Conservation (phyloP, 2,113 vertebrate species). For the Pterocles orientalis region DNA sequence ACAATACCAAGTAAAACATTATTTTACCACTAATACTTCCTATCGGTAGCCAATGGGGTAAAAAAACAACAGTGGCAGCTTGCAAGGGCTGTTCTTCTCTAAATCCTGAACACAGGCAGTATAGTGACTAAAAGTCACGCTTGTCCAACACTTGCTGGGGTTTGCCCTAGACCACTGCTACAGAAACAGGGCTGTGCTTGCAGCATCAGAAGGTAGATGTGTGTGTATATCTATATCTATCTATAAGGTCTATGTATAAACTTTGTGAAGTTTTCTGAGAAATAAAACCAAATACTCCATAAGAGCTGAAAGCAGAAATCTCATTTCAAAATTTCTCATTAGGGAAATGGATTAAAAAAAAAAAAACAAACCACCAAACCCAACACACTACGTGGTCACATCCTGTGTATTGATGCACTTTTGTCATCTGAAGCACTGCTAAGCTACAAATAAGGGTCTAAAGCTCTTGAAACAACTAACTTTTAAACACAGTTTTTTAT, state of each 20-base stretch:
- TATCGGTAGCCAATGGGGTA: neutral
- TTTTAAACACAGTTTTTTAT: neutral
- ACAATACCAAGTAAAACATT: neutral
- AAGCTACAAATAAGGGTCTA: neutral
- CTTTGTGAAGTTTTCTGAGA: neutral
- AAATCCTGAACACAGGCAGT: neutral
- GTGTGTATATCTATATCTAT: too few relatives aligned
- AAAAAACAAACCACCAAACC: too few relatives aligned
- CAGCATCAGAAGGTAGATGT: neutral
- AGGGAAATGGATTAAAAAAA: neutral
- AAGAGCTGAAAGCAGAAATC: neutral
- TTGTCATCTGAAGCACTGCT: neutral
- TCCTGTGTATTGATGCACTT: neutral
- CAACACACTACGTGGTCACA: neutral
- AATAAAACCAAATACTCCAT: neutral
- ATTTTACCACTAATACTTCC: neutral
- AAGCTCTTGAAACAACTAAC: neutral
- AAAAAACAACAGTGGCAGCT: neutral
- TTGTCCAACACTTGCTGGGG: neutral
- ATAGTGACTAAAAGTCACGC: neutral
- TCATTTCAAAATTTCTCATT: constrained; percentile 3
- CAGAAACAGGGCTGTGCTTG: neutral
- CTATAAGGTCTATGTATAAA: neutral
- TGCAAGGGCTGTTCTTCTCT: neutral
- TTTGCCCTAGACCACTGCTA: neutral